Base-by-base conservation (phyloP, 2,797 vertebrate species). In the Coregonus suidteri region DNA sequence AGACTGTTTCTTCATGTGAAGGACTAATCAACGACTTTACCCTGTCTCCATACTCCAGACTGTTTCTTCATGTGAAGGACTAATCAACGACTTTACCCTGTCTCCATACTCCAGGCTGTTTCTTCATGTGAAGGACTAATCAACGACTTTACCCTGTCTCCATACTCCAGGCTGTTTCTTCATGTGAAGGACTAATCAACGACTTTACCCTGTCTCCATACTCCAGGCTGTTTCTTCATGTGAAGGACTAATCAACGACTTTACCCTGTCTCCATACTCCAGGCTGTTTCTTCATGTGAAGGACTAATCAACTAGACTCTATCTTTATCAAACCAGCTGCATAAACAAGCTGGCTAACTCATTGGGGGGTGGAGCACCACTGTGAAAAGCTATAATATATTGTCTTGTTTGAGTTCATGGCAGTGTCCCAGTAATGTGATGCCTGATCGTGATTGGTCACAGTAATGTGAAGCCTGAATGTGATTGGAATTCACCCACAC, bases 281-380 rank as follows among this genome's bases (percentile, higher is more conserved):
- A 20, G 59, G 0, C 13, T 4, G 15, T 6, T 6, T 14, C 4
- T 35, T 67, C 30, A 34, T 67, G 30, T 15, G 25, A 59, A 6
- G 4, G 15, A 35, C 66, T 16, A 67, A 18, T 37, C 9, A 35
- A 34, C 14, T 6, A 35, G 66, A 0, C 66, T 16, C 31, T 16
- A 35, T 67, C 14, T 25, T 34, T 18, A 18, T 37, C 15, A 67
- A 67, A 67, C 31, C 66, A 67, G 66, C 66, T 35, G 66, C 1
- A 7, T 67, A 37, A 41, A 75, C 51, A 31, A 66, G 18, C 18
- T 70, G 59, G 71, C 73, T 53, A 78, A 74, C 67, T 73, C 51
- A 72, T 66, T 65, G 20, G 20, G 72, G 65, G 9, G 52, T 59
- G 51, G 53, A 41, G 72, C 31, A 30, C 34, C 25, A 59, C 56